Evolutionary conservation across 2,113 vertebrate species (phyloP).

Genomic region (Mola mola): DNA sequence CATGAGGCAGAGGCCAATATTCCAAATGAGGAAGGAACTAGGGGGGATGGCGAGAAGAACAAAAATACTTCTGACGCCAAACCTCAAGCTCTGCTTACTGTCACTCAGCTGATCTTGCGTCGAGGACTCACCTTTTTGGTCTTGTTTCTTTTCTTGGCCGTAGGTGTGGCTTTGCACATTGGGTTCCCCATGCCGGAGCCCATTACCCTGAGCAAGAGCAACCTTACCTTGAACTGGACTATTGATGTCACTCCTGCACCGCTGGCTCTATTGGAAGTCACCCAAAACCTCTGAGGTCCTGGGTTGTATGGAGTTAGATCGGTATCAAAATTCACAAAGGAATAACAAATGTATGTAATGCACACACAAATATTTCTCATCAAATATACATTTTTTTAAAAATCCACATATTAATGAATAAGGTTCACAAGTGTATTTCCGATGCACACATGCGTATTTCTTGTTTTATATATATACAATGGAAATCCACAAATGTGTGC

Average conservation of each 20-base stretch:
- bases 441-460: too few relatives aligned
- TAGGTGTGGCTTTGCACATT: slow-evolving; percentile 64
- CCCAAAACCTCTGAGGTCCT: slow-evolving; percentile 23
- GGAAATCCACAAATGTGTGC: too few relatives aligned
- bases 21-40: neutral
- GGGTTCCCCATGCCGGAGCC: slow-evolving; percentile 63
- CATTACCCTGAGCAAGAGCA: slow-evolving; percentile 25
- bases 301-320: too few relatives aligned
- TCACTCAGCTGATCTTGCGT: slow-evolving; percentile 73
- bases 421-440: too few relatives aligned
- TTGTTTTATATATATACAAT: too few relatives aligned
- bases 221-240: slow-evolving; percentile 67
- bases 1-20: slow-evolving; percentile 2
- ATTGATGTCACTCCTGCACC: slow-evolving; percentile 59
- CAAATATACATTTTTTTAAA: too few relatives aligned
- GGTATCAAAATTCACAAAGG: too few relatives aligned
- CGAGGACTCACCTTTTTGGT: slow-evolving; percentile 63
- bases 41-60: slow-evolving; percentile 28
- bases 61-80: slow-evolving; percentile 21
- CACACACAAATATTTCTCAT: too few relatives aligned
- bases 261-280: slow-evolving; percentile 31
- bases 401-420: too few relatives aligned
- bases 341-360: too few relatives aligned
- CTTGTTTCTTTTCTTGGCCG: slow-evolving; percentile 50
- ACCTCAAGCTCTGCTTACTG: slow-evolving; percentile 53